phyloP scores from a whole-genome alignment of 2,113 vertebrate genomes.

The Halcyon malimbica region DNA sequence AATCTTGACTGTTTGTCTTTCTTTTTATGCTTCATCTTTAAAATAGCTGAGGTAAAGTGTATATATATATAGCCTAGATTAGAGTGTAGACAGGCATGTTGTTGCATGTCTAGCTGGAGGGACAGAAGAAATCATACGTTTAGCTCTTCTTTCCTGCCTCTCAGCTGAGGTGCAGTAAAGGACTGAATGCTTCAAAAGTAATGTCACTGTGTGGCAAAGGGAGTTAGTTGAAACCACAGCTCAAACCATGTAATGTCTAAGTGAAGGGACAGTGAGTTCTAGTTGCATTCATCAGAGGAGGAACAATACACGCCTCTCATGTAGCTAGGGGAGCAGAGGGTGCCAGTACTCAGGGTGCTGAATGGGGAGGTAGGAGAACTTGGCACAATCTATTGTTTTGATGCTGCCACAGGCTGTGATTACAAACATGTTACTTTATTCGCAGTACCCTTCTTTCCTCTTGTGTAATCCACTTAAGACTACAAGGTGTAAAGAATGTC shows the following conservation, averaged over 20 bases:
- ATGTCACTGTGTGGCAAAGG: background rate
- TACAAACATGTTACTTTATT: background rate
- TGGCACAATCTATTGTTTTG: background rate
- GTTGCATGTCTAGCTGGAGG: conserved; percentile 50
- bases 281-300: background rate
- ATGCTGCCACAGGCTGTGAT: background rate
- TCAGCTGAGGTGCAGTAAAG: conserved; percentile 30
- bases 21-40: conserved; percentile 13
- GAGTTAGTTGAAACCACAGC: background rate
- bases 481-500: background rate
- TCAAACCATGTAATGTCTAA: background rate
- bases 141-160: conserved; percentile 23
- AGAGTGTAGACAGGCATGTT: conserved; percentile 41
- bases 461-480: background rate
- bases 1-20: conserved; percentile 22
- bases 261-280: background rate
- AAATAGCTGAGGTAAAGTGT: conserved; percentile 38
- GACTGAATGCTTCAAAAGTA: background rate
- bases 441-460: background rate
- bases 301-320: background rate
- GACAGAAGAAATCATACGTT: conserved; percentile 47
- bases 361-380: background rate
- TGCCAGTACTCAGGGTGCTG: background rate
- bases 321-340: background rate
- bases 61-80: conserved; percentile 17